Evolutionary conservation across 2,113 vertebrate genomes (phyloP).

Genomic region (Chaetodon auriga): DNA sequence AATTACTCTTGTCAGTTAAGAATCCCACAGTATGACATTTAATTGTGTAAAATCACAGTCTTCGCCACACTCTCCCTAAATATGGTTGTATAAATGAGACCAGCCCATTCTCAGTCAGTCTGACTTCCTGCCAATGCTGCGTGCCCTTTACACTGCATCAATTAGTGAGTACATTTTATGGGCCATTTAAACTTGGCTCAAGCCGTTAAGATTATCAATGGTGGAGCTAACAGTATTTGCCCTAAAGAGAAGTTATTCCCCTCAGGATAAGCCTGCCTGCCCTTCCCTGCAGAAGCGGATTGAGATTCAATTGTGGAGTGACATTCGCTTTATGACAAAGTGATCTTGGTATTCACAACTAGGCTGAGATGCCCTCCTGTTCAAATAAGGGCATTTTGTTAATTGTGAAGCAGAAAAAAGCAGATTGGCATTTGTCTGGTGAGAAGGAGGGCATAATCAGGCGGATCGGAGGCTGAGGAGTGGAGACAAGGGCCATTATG

Average conservation of each 20-base stretch:
- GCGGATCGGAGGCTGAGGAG: constrained; percentile 69
- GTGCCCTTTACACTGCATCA: constrained; percentile 78
- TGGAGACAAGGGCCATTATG: constrained; percentile 77
- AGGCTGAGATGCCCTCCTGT: constrained; percentile 52
- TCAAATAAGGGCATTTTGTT: constrained; percentile 75
- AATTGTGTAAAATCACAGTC: constrained; percentile 25
- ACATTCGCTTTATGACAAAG: constrained; percentile 63
- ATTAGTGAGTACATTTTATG: constrained; percentile 80
- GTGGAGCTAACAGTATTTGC: constrained; percentile 61
- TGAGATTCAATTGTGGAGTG: constrained; percentile 63
- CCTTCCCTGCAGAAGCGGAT: constrained; percentile 54
- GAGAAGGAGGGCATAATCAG: constrained; percentile 72
- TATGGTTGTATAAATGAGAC: constrained; percentile 42
- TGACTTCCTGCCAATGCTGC: constrained; percentile 56
- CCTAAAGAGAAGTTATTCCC: constrained; percentile 48
- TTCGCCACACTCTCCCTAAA: constrained; percentile 17
- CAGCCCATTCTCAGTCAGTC: constrained; percentile 37
- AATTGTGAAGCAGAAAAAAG: constrained; percentile 67
- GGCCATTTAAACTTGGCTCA: constrained; percentile 79
- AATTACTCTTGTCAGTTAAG: constrained; percentile 21
- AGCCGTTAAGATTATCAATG: constrained; percentile 67
- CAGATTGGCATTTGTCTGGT: constrained; percentile 69
- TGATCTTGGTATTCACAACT: constrained; percentile 57
- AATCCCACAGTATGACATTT: constrained; percentile 8
- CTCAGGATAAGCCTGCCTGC: constrained; percentile 60